phyloP scores from a whole-genome alignment of 2,797 vertebrate genomes.

The Microchirus variegatus region DNA sequence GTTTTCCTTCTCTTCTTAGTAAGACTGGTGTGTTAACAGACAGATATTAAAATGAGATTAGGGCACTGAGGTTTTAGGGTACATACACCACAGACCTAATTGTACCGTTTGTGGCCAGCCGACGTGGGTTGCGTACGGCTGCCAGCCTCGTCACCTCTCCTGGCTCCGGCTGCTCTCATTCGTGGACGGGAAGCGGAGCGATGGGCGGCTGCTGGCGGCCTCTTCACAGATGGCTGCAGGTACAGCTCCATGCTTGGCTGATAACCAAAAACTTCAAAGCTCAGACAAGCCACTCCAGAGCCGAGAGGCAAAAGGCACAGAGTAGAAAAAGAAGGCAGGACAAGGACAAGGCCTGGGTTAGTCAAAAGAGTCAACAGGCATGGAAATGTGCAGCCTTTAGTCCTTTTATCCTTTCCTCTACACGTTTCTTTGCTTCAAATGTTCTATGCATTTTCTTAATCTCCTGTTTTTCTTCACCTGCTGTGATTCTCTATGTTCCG shows the following conservation, averaged over 20 bases:
- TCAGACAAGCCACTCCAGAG: slow-evolving; percentile 68
- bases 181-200: slow-evolving; percentile 65
- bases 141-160: slow-evolving; percentile 49
- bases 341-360: slow-evolving; percentile 29
- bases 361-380: slow-evolving; percentile 72
- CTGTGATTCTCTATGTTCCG: slow-evolving; percentile 26
- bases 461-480: slow-evolving; percentile 2
- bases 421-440: not conserved
- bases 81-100: slow-evolving; percentile 11
- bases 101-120: slow-evolving; percentile 27
- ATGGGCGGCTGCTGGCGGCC: slow-evolving; percentile 68
- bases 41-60: slow-evolving; percentile 51
- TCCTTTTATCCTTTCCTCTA: slow-evolving; percentile 8
- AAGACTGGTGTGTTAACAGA: slow-evolving; percentile 40
- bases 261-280: slow-evolving; percentile 84
- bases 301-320: slow-evolving; percentile 63
- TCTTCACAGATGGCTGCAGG: slow-evolving; percentile 84
- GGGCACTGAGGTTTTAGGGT: slow-evolving; percentile 3
- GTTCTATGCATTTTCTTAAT: slow-evolving; percentile 10
- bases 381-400: slow-evolving; percentile 62
- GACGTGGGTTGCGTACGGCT: slow-evolving; percentile 19
- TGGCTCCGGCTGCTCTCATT: slow-evolving; percentile 55
- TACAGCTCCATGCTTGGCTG: slow-evolving; percentile 78
- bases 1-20: not conserved
- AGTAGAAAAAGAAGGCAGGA: slow-evolving; percentile 50